These are phyloP conservation scores for Lacanobia oleracea DNA, from an alignment of 2,888 invertebrate species.

Conservation along the genomic window DNA sequence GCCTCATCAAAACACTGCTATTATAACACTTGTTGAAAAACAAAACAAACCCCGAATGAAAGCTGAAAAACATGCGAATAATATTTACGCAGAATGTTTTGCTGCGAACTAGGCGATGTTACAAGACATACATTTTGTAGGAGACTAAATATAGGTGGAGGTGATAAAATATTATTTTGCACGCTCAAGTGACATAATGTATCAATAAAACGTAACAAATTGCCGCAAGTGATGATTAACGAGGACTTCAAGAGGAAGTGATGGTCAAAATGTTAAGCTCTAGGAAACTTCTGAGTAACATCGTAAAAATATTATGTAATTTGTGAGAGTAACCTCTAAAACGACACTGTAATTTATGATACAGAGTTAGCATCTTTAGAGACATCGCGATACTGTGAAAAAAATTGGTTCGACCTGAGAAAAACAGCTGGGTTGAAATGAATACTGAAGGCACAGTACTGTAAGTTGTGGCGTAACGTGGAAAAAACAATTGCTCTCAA, in stretches of 20 bases:
- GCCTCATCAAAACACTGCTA: conserved; percentile 26
- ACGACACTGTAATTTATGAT: conserved; percentile 29
- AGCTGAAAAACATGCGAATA: conserved; percentile 33
- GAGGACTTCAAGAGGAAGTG: conserved; percentile 41
- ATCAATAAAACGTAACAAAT: conserved; percentile 62
- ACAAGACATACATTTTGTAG: conserved; percentile 44
- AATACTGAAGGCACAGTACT: conserved; percentile 33
- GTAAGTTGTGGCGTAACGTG: neutral
- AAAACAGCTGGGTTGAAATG: conserved; percentile 2
- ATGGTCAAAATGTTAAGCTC: conserved; percentile 35
- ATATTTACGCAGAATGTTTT: conserved; percentile 35
- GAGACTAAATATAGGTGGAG: conserved; percentile 50
- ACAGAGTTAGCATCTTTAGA: neutral
- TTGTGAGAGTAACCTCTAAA: conserved; percentile 20
- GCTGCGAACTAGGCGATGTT: conserved; percentile 41
- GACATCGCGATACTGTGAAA: conserved; percentile 3
- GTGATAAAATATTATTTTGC: conserved; percentile 62
- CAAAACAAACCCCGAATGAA: conserved; percentile 43
- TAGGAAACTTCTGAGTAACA: conserved; percentile 25
- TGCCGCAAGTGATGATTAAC: conserved; percentile 49
- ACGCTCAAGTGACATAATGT: conserved; percentile 53
- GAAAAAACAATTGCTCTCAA: neutral
- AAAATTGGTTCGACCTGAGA: neutral
- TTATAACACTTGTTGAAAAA: conserved; percentile 24
- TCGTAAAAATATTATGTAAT: conserved; percentile 43